A percentile compares a stretch with the other conserved stretches of the same genome.
phyloP scores from a whole-genome alignment of 1,140 invertebrate species.

The Brachionus rubens region DNA sequence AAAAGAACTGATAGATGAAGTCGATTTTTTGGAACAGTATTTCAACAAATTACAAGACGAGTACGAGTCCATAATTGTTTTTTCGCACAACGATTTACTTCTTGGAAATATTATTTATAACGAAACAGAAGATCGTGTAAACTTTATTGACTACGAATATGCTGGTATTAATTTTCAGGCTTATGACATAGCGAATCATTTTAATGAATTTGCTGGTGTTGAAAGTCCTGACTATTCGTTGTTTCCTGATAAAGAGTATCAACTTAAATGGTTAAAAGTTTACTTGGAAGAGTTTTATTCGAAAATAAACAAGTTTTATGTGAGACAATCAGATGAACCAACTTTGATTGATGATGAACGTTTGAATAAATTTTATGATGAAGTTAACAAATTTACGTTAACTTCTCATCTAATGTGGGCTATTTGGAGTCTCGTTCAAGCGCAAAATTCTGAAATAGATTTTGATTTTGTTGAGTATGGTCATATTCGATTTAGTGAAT shows the following conservation, averaged over 20 bases:
- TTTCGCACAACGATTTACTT: conserved; percentile 94
- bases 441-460: conserved; percentile 81
- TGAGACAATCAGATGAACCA: conserved; percentile 5
- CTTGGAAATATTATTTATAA: conserved; percentile 87
- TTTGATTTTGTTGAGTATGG: conserved; percentile 74
- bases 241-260: conserved; percentile 74
- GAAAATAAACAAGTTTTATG: conserved; percentile 27
- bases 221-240: conserved; percentile 62
- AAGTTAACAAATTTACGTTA: conserved; percentile 73
- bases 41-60: conserved; percentile 47
- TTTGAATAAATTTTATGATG: conserved; percentile 70
- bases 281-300: conserved; percentile 34
- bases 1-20: conserved; percentile 3
- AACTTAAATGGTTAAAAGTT: conserved; percentile 28
- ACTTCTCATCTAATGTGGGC: conserved; percentile 85
- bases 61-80: conserved; percentile 67
- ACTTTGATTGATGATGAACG: conserved; percentile 61
- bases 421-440: conserved; percentile 85
- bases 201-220: conserved; percentile 89
- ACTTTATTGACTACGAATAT: conserved; percentile 98
- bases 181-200: conserved; percentile 96
- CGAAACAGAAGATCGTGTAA: conserved; percentile 67
- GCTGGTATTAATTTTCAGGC: conserved; percentile 87
- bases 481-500: conserved; percentile 52
- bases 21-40: conserved; percentile 48